phyloP scores from a whole-genome alignment of 2,888 invertebrate species.

The Anagyrus pseudococci region DNA sequence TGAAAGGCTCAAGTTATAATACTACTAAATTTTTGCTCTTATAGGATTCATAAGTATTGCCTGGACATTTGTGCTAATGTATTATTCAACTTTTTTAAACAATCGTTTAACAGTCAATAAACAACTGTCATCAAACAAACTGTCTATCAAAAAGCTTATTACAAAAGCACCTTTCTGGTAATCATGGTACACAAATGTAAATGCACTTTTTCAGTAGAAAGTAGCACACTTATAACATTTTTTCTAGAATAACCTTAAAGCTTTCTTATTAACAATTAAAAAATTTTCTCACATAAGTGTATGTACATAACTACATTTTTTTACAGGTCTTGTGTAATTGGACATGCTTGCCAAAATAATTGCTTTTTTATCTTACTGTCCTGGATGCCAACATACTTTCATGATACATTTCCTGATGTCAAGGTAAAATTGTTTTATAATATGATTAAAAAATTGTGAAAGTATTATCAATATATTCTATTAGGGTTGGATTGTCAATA shows the following conservation, averaged over 20 bases:
- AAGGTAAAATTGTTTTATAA: conserved; percentile 60
- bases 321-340: conserved; percentile 71
- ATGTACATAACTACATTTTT: conserved; percentile 9
- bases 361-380: conserved; percentile 75
- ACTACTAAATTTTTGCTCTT: conserved; percentile 1
- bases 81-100: conserved; percentile 47
- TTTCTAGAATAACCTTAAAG: conserved; percentile 8
- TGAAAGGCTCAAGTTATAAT: not conserved
- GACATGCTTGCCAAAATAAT: conserved; percentile 76
- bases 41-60: conserved; percentile 65
- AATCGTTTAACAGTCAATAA: conserved; percentile 46
- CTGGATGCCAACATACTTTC: conserved; percentile 78
- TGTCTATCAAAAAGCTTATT: conserved; percentile 70
- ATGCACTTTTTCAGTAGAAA: conserved; percentile 15
- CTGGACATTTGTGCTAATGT: conserved; percentile 68
- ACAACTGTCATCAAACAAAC: conserved; percentile 56
- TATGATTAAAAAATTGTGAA: conserved; percentile 10
- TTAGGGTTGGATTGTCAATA: conserved; percentile 74
- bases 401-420: conserved; percentile 72
- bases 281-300: conserved; percentile 4
- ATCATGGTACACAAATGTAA: conserved; percentile 42
- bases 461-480: conserved; percentile 18
- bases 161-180: conserved; percentile 70
- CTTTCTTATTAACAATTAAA: conserved; percentile 14
- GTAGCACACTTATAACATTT: not conserved